A percentile compares a stretch with the other conserved stretches of the same genome.
Evolutionary conservation across 2,797 vertebrate genomes (phyloP).

Genomic region (Somateria mollissima): DNA sequence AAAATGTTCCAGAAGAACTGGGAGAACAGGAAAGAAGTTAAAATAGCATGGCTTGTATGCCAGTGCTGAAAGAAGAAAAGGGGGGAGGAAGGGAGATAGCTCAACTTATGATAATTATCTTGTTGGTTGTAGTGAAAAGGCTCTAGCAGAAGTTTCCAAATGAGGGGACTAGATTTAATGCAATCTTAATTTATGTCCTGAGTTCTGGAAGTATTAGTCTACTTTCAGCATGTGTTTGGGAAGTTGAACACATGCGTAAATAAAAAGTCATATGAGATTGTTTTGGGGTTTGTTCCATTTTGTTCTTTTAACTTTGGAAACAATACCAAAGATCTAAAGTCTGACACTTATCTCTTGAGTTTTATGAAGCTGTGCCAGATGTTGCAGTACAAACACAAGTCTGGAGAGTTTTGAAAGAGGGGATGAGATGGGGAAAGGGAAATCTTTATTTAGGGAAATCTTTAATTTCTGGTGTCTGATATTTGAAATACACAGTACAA

Average conservation of each 20-base stretch:
- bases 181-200: slow-evolving; percentile 12
- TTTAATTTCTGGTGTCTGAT: background rate
- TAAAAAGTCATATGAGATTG: background rate
- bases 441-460: background rate
- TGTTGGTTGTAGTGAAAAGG: slow-evolving; percentile 32
- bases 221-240: slow-evolving; percentile 30
- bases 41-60: slow-evolving; percentile 83
- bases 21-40: slow-evolving; percentile 87
- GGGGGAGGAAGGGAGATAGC: slow-evolving; percentile 72
- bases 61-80: slow-evolving; percentile 78
- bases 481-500: background rate
- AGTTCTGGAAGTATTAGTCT: slow-evolving; percentile 46
- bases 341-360: background rate
- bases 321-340: slow-evolving; percentile 7
- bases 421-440: background rate
- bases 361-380: background rate
- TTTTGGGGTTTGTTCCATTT: slow-evolving; percentile 8
- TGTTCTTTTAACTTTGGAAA: slow-evolving; percentile 2
- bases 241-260: slow-evolving; percentile 28
- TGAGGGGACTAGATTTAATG: slow-evolving; percentile 20
- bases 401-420: background rate
- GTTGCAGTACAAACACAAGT: background rate
- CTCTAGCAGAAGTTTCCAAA: slow-evolving; percentile 48
- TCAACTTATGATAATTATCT: slow-evolving; percentile 65
- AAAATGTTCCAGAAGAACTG: slow-evolving; percentile 87